Conservation (phyloP, 2,797 vertebrate species). For the Thaleichthys pacificus region DNA sequence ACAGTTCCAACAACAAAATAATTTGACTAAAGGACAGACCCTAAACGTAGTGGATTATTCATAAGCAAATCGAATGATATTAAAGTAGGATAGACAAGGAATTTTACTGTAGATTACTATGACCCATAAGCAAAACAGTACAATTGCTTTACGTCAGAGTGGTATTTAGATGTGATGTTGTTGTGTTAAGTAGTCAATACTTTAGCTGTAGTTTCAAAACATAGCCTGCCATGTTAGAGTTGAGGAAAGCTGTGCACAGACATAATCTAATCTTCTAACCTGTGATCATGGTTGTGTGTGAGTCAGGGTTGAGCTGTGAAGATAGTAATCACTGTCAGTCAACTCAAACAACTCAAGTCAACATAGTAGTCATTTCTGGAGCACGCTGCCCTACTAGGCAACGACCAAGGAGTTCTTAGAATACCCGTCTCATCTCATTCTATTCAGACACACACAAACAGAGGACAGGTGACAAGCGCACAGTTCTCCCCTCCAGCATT, state of each 20-base stretch:
- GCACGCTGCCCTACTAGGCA: not conserved
- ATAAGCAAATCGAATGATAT: no score
- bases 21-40: no score
- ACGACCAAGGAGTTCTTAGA: not conserved
- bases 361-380: no score
- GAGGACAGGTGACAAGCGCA: not conserved
- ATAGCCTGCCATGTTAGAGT: not conserved
- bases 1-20: no score
- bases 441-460: not conserved
- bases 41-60: no score
- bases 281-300: conserved; percentile 35
- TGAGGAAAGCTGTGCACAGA: not conserved
- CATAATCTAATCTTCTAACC: conserved; percentile 25
- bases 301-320: conserved; percentile 30
- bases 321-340: not conserved
- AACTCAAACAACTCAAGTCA: no score
- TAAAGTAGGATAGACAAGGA: not conserved
- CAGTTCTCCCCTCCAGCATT: no score
- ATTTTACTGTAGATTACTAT: not conserved
- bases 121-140: not conserved
- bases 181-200: not conserved
- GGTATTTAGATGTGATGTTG: not conserved
- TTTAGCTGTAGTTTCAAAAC: not conserved
- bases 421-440: not conserved
- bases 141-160: not conserved